These are phyloP conservation scores for Nycticryphes semicollaris DNA, from an alignment of 2,113 vertebrate genomes.

Conservation along the genomic window DNA sequence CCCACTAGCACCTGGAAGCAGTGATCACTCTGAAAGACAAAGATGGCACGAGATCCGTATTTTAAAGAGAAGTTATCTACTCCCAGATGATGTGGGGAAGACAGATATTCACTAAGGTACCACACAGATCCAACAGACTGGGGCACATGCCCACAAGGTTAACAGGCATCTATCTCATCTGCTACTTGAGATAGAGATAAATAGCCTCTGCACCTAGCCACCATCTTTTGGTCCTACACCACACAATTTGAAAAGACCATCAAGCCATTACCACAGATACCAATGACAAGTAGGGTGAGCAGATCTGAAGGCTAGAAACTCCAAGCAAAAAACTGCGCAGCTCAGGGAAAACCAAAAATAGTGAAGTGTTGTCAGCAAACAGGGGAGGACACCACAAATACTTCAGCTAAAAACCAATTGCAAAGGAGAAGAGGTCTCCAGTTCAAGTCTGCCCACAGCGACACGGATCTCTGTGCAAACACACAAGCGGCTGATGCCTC, in stretches of 20 bases:
- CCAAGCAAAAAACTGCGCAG: background rate
- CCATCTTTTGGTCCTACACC: background rate
- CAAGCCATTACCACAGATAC: background rate
- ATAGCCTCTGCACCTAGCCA: background rate
- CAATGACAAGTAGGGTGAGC: background rate
- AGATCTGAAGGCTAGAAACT: background rate
- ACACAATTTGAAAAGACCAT: background rate
- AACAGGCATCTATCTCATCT: background rate
- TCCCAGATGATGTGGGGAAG: background rate
- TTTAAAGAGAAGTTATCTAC: background rate
- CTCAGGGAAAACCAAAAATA: background rate
- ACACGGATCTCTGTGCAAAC: background rate
- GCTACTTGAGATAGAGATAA: background rate
- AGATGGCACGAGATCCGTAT: background rate
- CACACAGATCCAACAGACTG: rapidly evolving
- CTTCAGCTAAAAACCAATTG: background rate
- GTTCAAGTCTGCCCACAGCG: background rate
- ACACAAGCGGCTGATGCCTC: background rate
- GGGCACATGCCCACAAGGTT: background rate
- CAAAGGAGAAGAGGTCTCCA: background rate
- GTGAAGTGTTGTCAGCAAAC: background rate
- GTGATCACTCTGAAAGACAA: background rate
- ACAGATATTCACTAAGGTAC: background rate
- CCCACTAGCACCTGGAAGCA: background rate
- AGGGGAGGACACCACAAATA: background rate